phyloP scores from a whole-genome alignment of 2,113 vertebrate species.

The Cnemophilus loriae region DNA sequence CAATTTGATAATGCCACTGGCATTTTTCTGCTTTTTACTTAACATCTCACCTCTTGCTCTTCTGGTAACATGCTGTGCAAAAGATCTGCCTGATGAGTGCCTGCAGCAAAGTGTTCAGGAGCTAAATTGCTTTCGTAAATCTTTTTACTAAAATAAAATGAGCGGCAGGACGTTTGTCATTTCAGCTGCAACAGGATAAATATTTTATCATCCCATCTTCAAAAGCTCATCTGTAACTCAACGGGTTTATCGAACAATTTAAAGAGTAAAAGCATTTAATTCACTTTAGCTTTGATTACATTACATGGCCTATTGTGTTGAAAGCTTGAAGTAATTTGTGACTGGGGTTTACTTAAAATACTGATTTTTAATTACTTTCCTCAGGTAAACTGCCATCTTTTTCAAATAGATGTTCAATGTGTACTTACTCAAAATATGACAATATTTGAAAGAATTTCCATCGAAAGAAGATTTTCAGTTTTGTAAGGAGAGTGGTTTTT shows the following conservation, averaged over 20 bases:
- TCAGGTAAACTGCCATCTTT: neutral
- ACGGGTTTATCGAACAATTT: neutral
- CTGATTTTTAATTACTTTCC: constrained; percentile 1
- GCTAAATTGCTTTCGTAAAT: neutral
- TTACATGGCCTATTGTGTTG: neutral
- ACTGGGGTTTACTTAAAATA: neutral
- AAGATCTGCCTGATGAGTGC: neutral
- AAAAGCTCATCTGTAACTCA: constrained; percentile 7
- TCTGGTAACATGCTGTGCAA: neutral
- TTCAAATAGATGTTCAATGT: neutral
- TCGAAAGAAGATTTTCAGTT: neutral
- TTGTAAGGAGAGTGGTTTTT: neutral
- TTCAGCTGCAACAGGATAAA: constrained; percentile 39
- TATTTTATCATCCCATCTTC: constrained; percentile 30
- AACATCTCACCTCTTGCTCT: constrained; percentile 27
- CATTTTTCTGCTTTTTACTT: constrained; percentile 17
- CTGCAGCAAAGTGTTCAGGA: neutral
- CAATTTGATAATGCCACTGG: neutral
- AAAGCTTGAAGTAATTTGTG: neutral
- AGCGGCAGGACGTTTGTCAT: constrained; percentile 18
- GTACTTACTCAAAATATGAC: neutral
- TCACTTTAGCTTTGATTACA: neutral
- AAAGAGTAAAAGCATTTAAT: neutral
- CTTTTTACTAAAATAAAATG: constrained; percentile 18
- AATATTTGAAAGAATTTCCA: neutral